Base-by-base conservation (phyloP, 2,113 vertebrate genomes). In the Carettochelys insculpta region DNA sequence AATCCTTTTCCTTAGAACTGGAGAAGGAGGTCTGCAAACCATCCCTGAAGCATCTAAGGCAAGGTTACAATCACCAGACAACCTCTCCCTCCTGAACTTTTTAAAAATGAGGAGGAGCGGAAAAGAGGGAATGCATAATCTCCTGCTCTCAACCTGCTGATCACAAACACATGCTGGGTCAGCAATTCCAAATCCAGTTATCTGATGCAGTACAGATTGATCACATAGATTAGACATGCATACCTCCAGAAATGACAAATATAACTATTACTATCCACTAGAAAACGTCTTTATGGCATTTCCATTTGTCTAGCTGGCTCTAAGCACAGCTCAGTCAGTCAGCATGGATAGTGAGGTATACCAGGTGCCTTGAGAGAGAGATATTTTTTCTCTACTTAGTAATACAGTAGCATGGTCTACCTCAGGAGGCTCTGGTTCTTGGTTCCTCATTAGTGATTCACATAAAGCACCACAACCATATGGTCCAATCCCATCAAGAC, bases 341-440 rank as follows among this genome's bases (percentile, higher is more conserved):
- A 90, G 58, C 77, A 88, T 19, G 2, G 14, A 3, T 61, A 61
- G 31, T 61, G 58, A 61, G 31, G 31, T 77, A 10, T 31, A 17
- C 77, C 16, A 1, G 2, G 80, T 83, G 51, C 48, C 52, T 53
- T 73, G 8, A 41, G 10, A 41, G 1, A 0, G 2, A 3, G 1
- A 12, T 71, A 79, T 82, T 43, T 3, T 16, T 11, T 12, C 12
- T 41, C 54, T 45, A 7, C 71, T 79, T n/a, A 13, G 13, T 11
- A 52, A 25, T n/a, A 71, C n/a, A 71, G 38, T 41, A 41, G 68
- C 20, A 45, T 20, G 9, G 20, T 47, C 85, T 91, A 51, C 58
- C 19, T 80, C 85, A 43, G 79, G 81, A 83, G 11, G 65, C 86
- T 54, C 34, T 24, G 68, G 19, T 71, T 41, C 38, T 38, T 71